phyloP scores from a whole-genome alignment of 1,140 invertebrate genomes.

The Aricia agestis region DNA sequence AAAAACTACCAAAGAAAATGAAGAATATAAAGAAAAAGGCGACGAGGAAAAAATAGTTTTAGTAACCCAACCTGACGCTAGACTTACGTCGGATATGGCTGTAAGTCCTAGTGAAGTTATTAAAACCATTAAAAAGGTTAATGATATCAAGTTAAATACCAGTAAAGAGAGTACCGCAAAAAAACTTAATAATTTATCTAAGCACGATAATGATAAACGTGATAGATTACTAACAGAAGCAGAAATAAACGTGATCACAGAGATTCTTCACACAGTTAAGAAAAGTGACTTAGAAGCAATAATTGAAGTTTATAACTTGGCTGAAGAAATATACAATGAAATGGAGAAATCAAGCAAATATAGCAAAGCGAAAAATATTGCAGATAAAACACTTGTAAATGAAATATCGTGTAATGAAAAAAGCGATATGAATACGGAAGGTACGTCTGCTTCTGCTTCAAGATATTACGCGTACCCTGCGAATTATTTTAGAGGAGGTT shows the following conservation, averaged over 20 bases:
- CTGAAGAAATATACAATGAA: slow-evolving; percentile 63
- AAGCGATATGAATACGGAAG: slow-evolving; percentile 24
- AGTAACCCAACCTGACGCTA: not conserved
- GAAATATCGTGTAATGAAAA: not conserved
- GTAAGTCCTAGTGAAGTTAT: not conserved
- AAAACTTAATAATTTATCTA: slow-evolving; percentile 24
- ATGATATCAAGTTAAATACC: not conserved
- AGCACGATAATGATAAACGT: slow-evolving; percentile 23
- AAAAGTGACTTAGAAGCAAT: slow-evolving; percentile 66
- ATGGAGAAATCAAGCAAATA: slow-evolving; percentile 36
- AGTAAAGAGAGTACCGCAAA: slow-evolving; percentile 12
- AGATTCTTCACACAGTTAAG: slow-evolving; percentile 55
- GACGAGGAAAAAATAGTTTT: not conserved
- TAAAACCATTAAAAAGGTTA: not conserved
- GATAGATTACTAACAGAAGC: slow-evolving; percentile 57
- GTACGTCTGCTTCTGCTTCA: slow-evolving; percentile 23
- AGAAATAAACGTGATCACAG: slow-evolving; percentile 56
- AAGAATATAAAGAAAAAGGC: slow-evolving; percentile 22
- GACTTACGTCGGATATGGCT: not conserved
- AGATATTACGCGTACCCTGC: slow-evolving; percentile 25
- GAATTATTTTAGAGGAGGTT: slow-evolving; percentile 33
- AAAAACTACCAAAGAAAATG: slow-evolving; percentile 41
- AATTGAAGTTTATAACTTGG: slow-evolving; percentile 64
- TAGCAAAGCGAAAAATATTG: slow-evolving; percentile 29
- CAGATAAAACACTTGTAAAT: not conserved